Conservation (phyloP, 2,113 vertebrate genomes). For the Chaetodon auriga region DNA sequence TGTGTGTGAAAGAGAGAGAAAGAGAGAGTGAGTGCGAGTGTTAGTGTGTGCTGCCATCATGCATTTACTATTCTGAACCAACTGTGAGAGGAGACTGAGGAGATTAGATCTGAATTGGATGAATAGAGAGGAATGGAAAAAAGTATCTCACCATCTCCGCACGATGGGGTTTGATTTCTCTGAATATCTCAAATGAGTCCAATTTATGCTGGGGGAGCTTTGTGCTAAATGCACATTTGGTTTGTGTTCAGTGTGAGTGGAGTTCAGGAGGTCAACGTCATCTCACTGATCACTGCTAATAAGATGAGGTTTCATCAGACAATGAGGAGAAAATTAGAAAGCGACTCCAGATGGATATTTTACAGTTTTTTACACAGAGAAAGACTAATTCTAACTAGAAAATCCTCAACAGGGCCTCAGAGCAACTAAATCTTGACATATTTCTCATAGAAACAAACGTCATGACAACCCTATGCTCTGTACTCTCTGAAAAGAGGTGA, state of each 20-base stretch:
- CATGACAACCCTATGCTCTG: not conserved
- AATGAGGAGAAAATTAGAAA: slow-evolving; percentile 46
- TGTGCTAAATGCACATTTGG: slow-evolving; percentile 79
- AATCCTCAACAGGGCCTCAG: slow-evolving; percentile 16
- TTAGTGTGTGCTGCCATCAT: slow-evolving; percentile 56
- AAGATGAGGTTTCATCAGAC: slow-evolving; percentile 62
- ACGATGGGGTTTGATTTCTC: slow-evolving; percentile 71
- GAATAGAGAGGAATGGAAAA: slow-evolving; percentile 77
- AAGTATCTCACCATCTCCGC: slow-evolving; percentile 70
- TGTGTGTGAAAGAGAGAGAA: slow-evolving; percentile 2
- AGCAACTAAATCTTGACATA: slow-evolving; percentile 5
- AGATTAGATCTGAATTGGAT: slow-evolving; percentile 76
- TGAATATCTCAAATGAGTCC: slow-evolving; percentile 71
- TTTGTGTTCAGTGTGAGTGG: slow-evolving; percentile 73
- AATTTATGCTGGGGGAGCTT: slow-evolving; percentile 65
- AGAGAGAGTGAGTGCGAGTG: slow-evolving; percentile 4
- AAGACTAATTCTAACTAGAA: not conserved
- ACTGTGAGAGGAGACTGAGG: slow-evolving; percentile 58
- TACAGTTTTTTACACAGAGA: slow-evolving; percentile 10
- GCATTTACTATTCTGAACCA: slow-evolving; percentile 55
- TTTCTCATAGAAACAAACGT: slow-evolving; percentile 11
- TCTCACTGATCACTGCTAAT: slow-evolving; percentile 70
- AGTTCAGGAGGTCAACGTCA: slow-evolving; percentile 69
- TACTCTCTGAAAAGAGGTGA: slow-evolving; percentile 37
- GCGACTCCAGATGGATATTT: slow-evolving; percentile 60